phyloP scores from a whole-genome alignment of 35 echinoderm and acorn worm species.

The Lytechinus pictus region DNA sequence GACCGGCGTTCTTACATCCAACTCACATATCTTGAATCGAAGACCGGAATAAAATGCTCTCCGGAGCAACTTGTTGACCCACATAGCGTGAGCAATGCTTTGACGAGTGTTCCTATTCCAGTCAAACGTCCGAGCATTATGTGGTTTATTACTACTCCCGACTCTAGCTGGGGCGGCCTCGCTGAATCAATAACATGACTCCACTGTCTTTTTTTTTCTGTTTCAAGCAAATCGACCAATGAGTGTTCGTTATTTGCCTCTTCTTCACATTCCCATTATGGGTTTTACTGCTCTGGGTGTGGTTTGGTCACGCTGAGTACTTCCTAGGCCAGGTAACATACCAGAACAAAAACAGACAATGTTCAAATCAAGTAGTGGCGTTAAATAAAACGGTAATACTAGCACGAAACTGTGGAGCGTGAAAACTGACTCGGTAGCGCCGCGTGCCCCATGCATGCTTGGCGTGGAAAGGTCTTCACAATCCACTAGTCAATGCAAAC shows the following conservation, averaged over 20 bases:
- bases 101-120: not conserved
- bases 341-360: not conserved
- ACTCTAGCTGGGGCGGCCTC: not conserved
- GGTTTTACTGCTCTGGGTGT: not conserved
- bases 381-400: not conserved
- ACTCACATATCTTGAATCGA: not conserved
- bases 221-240: not conserved
- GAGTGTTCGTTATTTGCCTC: not conserved
- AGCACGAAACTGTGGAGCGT: not conserved
- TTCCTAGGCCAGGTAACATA: not conserved
- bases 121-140: not conserved
- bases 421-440: not conserved
- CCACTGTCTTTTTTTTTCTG: not conserved
- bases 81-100: conserved; percentile 1
- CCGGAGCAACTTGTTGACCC: not conserved
- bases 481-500: not conserved
- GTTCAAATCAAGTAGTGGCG: not conserved
- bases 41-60: not conserved
- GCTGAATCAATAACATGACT: conserved; percentile 18
- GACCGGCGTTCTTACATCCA: not conserved
- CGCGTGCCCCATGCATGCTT: not conserved
- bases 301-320: not conserved
- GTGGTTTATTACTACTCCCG: conserved; percentile 5
- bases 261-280: not conserved
- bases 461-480: not conserved